A percentile compares a stretch with the other conserved stretches of the same genome.
Conservation (phyloP, 37 sponge, comb jelly and placozoan genomes). For the Halichondria panicea region DNA sequence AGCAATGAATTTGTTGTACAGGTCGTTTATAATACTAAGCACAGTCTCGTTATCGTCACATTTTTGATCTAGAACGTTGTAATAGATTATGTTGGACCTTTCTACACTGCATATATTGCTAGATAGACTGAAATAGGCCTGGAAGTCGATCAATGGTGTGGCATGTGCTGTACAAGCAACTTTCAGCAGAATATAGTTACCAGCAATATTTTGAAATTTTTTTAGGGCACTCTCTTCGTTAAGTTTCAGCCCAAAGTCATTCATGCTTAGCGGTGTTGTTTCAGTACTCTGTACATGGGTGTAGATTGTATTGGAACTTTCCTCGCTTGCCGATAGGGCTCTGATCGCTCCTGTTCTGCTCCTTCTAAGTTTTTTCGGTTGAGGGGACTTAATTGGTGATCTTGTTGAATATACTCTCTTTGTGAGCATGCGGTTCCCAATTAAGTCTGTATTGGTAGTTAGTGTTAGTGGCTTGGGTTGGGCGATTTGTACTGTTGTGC, state of each 20-base stretch:
- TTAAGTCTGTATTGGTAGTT: background rate
- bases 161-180: background rate
- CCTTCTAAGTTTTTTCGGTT: background rate
- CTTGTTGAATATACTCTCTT: background rate
- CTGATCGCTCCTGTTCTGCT: background rate
- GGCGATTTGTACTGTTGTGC: conserved; percentile 19
- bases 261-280: conserved; percentile 4
- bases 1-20: conserved; percentile 2
- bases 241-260: conserved; percentile 5
- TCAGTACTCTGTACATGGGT: background rate
- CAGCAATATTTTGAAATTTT: background rate
- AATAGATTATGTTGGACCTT: conserved; percentile 12
- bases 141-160: conserved; percentile 1
- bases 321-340: background rate
- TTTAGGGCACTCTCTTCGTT: background rate
- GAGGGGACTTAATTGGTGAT: background rate
- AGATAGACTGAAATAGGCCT: background rate
- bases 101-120: conserved; percentile 1
- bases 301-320: background rate
- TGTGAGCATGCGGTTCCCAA: too few species aligned
- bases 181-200: conserved; percentile 9
- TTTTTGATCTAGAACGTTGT: background rate
- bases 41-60: conserved; percentile 16
- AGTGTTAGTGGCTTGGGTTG: background rate
- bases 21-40: conserved; percentile 6